phyloP scores from a whole-genome alignment of 2,888 invertebrate genomes.

The Apodemia duryi region DNA sequence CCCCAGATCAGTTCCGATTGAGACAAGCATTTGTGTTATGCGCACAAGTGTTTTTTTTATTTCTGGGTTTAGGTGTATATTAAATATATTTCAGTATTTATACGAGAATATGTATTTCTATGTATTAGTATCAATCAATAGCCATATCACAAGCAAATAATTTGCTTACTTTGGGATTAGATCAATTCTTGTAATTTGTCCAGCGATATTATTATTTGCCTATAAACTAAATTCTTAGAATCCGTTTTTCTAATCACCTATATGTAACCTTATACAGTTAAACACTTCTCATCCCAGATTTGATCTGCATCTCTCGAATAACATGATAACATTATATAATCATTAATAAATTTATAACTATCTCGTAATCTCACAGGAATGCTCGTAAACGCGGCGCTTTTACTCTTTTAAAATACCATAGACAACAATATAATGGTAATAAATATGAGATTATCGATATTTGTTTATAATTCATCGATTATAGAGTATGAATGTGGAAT shows the following conservation, averaged over 20 bases:
- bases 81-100: no score
- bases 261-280: neutral
- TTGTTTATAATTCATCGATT: conserved; percentile 30
- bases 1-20: no score
- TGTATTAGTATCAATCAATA: no score
- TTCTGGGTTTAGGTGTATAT: no score
- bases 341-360: conserved; percentile 68
- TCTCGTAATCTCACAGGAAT: conserved; percentile 50
- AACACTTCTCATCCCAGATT: neutral
- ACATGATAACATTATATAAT: conserved; percentile 64
- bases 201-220: no score
- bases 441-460: conserved; percentile 56
- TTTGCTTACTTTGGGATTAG: no score
- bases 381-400: conserved; percentile 30
- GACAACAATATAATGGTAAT: conserved; percentile 51
- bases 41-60: no score
- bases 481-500: conserved; percentile 2
- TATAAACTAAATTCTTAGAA: neutral
- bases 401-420: conserved; percentile 44
- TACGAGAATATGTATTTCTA: no score
- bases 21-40: no score
- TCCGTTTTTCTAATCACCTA: neutral
- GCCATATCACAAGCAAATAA: no score
- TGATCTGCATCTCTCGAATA: conserved; percentile 38
- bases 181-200: no score